Conservation (phyloP, 2,113 vertebrate genomes). For the Colistium nudipinnis region DNA sequence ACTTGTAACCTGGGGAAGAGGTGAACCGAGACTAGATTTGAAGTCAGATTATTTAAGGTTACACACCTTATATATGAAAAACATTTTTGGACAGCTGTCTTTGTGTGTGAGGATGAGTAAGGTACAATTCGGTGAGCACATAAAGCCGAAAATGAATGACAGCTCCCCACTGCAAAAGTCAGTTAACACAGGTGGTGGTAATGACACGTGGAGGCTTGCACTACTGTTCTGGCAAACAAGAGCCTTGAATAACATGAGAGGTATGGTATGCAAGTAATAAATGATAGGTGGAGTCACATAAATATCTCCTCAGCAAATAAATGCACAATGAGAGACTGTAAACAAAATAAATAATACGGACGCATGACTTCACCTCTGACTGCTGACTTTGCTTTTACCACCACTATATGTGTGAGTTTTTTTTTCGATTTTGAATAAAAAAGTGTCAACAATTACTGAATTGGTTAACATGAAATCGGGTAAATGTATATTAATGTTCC, state of each 20-base stretch:
- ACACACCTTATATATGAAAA: conserved; percentile 6
- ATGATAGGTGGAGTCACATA: conserved; percentile 9
- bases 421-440: too few relatives aligned
- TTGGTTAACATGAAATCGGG: too few relatives aligned
- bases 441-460: too few relatives aligned
- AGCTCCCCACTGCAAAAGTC: conserved; percentile 35
- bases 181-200: conserved; percentile 31
- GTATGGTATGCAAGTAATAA: background rate
- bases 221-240: conserved; percentile 3
- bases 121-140: conserved; percentile 24
- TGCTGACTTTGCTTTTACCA: too few relatives aligned
- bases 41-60: conserved; percentile 8
- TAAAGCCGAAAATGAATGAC: conserved; percentile 32
- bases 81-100: background rate
- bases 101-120: conserved; percentile 15
- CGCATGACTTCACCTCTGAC: too few relatives aligned
- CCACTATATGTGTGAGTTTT: too few relatives aligned
- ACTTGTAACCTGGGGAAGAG: conserved; percentile 28
- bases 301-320: background rate
- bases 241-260: conserved; percentile 10
- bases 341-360: background rate
- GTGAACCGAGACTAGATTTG: background rate
- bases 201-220: conserved; percentile 32
- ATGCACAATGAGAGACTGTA: background rate
- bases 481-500: too few relatives aligned